phyloP scores from a whole-genome alignment of 2,888 invertebrate genomes.

The Caenorhabditis sp. region DNA sequence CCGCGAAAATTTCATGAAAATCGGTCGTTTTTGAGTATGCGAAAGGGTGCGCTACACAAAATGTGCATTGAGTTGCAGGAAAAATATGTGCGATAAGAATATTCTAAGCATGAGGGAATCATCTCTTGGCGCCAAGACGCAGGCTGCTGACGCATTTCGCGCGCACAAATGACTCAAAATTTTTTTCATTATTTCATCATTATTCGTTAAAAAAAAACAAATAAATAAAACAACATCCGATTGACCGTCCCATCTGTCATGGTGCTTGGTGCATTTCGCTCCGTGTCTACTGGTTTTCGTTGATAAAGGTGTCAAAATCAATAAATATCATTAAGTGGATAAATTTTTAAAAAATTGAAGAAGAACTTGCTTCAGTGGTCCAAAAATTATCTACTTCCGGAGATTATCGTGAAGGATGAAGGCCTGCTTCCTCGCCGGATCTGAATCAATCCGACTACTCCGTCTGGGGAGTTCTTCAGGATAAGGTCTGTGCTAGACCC shows the following conservation, averaged over 20 bases:
- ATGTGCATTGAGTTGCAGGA: no score
- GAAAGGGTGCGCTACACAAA: no score
- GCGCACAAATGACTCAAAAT: not conserved
- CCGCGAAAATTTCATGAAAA: no score
- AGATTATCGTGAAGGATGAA: not conserved
- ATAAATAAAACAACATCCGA: not conserved
- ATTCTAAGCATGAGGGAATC: no score
- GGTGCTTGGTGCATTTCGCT: constrained; percentile 21
- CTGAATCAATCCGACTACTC: constrained; percentile 23
- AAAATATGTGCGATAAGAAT: no score
- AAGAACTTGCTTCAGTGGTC: not conserved
- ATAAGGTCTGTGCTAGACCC: constrained; percentile 6
- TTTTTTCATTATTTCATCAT: not conserved
- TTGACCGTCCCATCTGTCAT: constrained; percentile 1
- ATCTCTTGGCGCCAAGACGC: no score
- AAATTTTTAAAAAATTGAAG: not conserved
- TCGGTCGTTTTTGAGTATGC: no score
- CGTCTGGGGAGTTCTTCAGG: constrained; percentile 16
- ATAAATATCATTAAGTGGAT: not conserved
- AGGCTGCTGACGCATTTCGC: no score
- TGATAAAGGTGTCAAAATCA: no score
- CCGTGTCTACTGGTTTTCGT: constrained; percentile 11
- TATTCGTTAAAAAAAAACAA: not conserved
- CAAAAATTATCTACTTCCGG: constrained; percentile 9
- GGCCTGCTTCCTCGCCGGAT: constrained; percentile 23